Conservation (phyloP, 2,113 vertebrate genomes). For the Eretmochelys imbricata region DNA sequence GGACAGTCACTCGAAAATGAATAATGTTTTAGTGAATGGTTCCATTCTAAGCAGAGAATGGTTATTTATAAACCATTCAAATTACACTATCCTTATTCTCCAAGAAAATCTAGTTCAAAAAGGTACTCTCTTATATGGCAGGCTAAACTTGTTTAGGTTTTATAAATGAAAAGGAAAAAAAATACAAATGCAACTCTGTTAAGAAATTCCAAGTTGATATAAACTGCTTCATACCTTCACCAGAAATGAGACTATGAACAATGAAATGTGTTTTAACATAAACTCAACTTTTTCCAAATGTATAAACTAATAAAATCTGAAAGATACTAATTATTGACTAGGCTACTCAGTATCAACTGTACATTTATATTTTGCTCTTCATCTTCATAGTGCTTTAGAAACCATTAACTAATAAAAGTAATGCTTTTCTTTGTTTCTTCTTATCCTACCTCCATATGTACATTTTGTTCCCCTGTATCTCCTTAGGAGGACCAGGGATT, state of each 20-base stretch:
- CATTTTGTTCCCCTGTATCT: not conserved
- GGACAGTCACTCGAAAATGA: conserved; percentile 40
- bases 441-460: not conserved
- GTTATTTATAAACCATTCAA: conserved; percentile 13
- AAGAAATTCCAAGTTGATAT: not conserved
- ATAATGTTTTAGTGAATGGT: conserved; percentile 35
- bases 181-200: not conserved
- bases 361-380: not conserved
- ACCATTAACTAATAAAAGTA: not conserved
- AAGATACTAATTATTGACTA: not conserved
- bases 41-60: conserved; percentile 17
- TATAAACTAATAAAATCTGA: not conserved
- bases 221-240: not conserved
- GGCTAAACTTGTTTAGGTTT: not conserved
- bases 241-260: not conserved
- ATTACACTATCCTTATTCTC: not conserved
- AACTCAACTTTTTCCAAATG: not conserved
- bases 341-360: not conserved
- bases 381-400: not conserved
- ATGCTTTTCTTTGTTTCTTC: not conserved
- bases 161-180: not conserved
- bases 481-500: not conserved
- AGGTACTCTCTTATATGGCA: not conserved
- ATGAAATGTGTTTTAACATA: not conserved
- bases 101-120: not conserved